These are phyloP conservation scores for Microtus pennsylvanicus DNA, from an alignment of 2,113 vertebrate genomes.

Conservation along the genomic window DNA sequence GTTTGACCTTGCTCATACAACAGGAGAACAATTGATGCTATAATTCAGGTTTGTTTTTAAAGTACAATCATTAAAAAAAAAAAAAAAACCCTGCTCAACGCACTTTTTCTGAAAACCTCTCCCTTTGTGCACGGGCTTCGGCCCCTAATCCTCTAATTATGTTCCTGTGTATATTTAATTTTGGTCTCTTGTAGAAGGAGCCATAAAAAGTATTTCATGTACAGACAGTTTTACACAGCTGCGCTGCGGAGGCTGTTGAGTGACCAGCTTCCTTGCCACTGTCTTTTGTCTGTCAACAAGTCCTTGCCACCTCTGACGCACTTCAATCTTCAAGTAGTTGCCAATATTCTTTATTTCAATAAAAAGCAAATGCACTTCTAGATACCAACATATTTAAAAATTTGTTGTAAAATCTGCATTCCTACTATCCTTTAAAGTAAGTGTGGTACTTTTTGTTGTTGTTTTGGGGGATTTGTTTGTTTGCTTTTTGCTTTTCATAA, in stretches of 20 bases:
- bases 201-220: conserved; percentile 80
- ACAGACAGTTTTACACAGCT: conserved; percentile 83
- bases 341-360: conserved; percentile 74
- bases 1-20: conserved; percentile 83
- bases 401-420: conserved; percentile 16
- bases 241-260: conserved; percentile 83
- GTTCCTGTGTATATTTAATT: conserved; percentile 84
- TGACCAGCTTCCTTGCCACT: conserved; percentile 82
- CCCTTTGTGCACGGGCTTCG: conserved; percentile 81
- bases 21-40: conserved; percentile 81
- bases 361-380: conserved; percentile 68
- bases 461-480: no score
- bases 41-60: conserved; percentile 84
- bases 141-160: conserved; percentile 87
- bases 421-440: conserved; percentile 54
- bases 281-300: conserved; percentile 86
- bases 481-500: conserved; percentile 25
- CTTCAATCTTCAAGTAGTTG: conserved; percentile 66
- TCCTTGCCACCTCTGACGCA: conserved; percentile 78
- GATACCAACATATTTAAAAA: conserved; percentile 59
- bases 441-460: not conserved
- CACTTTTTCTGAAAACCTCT: conserved; percentile 82
- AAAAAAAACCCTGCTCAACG: conserved; percentile 72
- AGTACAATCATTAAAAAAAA: conserved; percentile 77
- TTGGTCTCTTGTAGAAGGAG: conserved; percentile 82